phyloP scores from a whole-genome alignment of 2,797 vertebrate genomes.

The Cottoperca gobio region DNA sequence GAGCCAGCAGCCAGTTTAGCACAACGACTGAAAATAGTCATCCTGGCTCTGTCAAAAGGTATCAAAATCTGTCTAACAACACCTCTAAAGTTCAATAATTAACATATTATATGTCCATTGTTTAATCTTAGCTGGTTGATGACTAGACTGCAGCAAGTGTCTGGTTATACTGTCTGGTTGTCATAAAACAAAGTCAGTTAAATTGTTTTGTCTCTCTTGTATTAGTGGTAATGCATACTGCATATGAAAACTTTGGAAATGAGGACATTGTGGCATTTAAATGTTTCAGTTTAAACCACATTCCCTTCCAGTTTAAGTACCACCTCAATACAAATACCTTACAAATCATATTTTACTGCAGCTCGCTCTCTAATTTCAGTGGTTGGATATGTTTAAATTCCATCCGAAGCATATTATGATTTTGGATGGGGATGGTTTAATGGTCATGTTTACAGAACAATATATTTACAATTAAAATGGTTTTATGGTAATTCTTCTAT shows the following conservation, averaged over 20 bases:
- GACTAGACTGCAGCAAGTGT: no score
- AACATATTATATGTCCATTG: neutral
- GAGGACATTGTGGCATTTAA: conserved; percentile 11
- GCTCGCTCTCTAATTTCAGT: conserved; percentile 25
- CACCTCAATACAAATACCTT: conserved; percentile 9
- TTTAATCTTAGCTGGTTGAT: no score
- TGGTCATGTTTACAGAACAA: conserved; percentile 34
- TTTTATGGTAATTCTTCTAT: conserved; percentile 16
- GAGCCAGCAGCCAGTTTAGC: neutral
- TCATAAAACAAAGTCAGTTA: neutral
- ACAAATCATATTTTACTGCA: conserved; percentile 17
- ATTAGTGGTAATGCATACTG: neutral
- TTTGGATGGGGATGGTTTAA: conserved; percentile 19
- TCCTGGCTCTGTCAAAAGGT: neutral
- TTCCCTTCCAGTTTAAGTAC: conserved; percentile 1
- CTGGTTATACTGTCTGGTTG: no score
- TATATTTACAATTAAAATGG: conserved; percentile 35
- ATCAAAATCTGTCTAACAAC: neutral
- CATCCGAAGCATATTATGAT: conserved; percentile 27
- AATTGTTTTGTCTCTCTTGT: neutral
- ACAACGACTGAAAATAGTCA: neutral
- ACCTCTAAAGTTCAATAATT: neutral
- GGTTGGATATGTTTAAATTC: conserved; percentile 16
- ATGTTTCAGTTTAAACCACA: conserved; percentile 21
- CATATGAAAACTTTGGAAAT: neutral